A percentile compares a stretch with the other conserved stretches of the same genome.
These are phyloP conservation scores for Thalassophryne amazonica DNA, from an alignment of 2,797 vertebrate genomes.

Conservation along the genomic window DNA sequence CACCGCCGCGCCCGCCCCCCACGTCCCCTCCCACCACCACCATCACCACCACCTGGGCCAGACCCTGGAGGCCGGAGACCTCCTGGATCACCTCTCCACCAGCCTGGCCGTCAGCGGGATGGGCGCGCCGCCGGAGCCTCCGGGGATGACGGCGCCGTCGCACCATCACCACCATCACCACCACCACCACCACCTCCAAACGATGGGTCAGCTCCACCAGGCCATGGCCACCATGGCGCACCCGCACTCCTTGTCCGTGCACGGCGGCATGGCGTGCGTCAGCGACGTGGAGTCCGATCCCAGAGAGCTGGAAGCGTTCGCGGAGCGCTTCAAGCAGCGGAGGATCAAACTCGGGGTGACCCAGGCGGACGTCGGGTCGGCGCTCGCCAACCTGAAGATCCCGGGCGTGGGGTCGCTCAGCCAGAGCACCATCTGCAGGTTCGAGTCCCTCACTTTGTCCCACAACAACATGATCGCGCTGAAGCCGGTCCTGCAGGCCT, in stretches of 20 bases:
- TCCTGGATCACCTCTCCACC: slow-evolving; percentile 90
- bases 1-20: too few relatives aligned
- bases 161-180: slow-evolving; percentile 84
- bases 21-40: too few relatives aligned
- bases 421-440: slow-evolving; percentile 97
- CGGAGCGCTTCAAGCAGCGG: slow-evolving; percentile 91
- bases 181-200: slow-evolving; percentile 85
- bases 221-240: slow-evolving; percentile 86
- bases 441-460: slow-evolving; percentile 94
- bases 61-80: slow-evolving; percentile 86
- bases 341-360: slow-evolving; percentile 91
- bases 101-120: slow-evolving; percentile 83
- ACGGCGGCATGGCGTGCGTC: slow-evolving; percentile 82
- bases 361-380: slow-evolving; percentile 89
- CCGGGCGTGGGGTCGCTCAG: slow-evolving; percentile 93
- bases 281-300: slow-evolving; percentile 89
- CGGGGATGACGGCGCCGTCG: slow-evolving; percentile 77
- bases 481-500: slow-evolving; percentile 90
- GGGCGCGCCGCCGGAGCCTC: slow-evolving; percentile 81
- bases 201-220: slow-evolving; percentile 90
- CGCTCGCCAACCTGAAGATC: slow-evolving; percentile 89
- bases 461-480: slow-evolving; percentile 98
- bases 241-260: slow-evolving; percentile 77
- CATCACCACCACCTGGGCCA: slow-evolving; percentile 83
- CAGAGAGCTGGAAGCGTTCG: slow-evolving; percentile 93